Evolutionary conservation across 2,113 vertebrate species (phyloP), one percentile per base, ranked within the genome.

Genomic region (Amblyornis subalaris): DNA sequence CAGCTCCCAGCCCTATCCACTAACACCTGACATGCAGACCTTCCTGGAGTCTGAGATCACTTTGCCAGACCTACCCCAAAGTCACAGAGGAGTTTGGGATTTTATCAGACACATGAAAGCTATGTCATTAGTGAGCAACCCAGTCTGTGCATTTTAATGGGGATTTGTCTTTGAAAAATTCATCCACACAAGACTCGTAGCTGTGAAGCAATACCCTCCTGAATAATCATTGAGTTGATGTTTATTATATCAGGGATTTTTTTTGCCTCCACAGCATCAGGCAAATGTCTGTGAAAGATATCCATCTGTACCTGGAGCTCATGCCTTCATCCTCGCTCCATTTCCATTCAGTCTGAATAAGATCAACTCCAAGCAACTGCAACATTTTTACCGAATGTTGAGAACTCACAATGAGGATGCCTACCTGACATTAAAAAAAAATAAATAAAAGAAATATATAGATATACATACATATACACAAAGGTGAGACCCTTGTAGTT

Each of bases 141-240:
- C 86, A 88, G 90, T 90, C 88, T 88, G 71, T 92, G 94, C 85
- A 93, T 93, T 73, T 90, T 77, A 94, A 96, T 95, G 60, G 47
- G 7, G 38, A 80, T 67, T 51, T 90, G 44, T 35, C 85, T 93
- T 58, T 77, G 85, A 91, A 88, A 85, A 60, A 45, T 11, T 33
- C 2, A 1, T 71, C 10, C 15, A 54, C 88, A 91, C 8, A 0
- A 89, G 67, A 54, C 88, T 90, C 8, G 1, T 40, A 80, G 64
- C 8, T 66, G 38, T 93, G 94, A 92, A 83, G 95, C 90, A 96
- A 96, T 93, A 66, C 17, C 19, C 53, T 92, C 75, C 64, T 93
- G 96, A 96, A 96, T 96, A 96, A 83, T 35, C 85, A 96, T 79
- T 1, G 0, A 77, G 94, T 54, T 0, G 2, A 90, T 94, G 95